These are phyloP conservation scores for Sturnus vulgaris DNA, from an alignment of 2,113 vertebrate species.

Conservation along the genomic window DNA sequence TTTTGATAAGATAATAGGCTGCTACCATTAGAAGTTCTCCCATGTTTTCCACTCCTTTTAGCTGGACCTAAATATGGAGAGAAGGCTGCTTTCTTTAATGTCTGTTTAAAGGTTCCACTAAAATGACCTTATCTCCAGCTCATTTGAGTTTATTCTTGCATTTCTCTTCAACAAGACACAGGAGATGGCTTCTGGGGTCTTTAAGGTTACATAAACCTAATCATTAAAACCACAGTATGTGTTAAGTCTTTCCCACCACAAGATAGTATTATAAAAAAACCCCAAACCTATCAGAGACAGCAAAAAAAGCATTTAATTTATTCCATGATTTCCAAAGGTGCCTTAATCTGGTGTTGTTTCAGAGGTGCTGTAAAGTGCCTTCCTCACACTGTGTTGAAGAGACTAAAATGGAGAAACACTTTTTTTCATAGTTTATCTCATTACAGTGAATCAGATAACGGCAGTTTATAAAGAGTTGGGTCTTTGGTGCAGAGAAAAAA, in stretches of 20 bases:
- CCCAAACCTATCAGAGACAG: neutral
- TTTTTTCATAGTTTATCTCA: neutral
- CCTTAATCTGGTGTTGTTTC: neutral
- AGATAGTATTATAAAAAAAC: neutral
- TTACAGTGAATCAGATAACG: neutral
- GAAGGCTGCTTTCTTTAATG: neutral
- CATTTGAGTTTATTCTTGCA: neutral
- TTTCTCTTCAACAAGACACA: neutral
- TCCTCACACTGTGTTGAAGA: neutral
- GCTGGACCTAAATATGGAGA: neutral
- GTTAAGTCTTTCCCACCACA: neutral
- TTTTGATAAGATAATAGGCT: neutral
- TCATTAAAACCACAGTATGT: neutral
- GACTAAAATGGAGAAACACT: neutral
- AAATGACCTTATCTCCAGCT: neutral
- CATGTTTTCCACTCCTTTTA: neutral
- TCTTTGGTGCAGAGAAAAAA: neutral
- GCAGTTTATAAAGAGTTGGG: neutral
- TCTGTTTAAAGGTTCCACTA: neutral
- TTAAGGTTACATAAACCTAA: neutral
- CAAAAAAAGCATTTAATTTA: neutral
- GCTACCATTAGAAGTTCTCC: neutral
- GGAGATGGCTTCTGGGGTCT: neutral
- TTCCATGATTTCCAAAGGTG: neutral
- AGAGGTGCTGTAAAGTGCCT: neutral